Base-by-base conservation (phyloP, 2,113 vertebrate genomes). In the Sterrhoptilus dennistouni region DNA sequence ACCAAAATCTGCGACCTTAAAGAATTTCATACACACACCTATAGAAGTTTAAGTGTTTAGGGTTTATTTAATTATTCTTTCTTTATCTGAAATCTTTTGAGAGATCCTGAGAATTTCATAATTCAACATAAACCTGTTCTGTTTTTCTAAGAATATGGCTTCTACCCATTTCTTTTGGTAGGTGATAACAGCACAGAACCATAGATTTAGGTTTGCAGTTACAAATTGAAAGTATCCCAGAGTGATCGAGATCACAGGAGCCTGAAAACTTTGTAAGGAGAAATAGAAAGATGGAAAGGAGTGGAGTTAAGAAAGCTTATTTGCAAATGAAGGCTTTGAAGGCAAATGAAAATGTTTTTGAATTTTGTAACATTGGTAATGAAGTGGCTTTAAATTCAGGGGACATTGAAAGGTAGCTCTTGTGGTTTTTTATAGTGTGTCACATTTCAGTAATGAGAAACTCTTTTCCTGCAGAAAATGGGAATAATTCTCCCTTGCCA, bases 401-500 rank as follows among this genome's bases (percentile, higher is more conserved):
- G 17, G 27, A 10, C 33, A 21, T 66, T 83, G 90, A 54, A 65
- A 83, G 29, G 25, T 50, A 64, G 19, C 11, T 60, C 11, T 4
- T 83, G 29, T 25, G 3, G 0, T 5, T 78, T 53, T 54, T 57
- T 13, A 14, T 82, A 49, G 54, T 54, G 15, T 92, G 61, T 47
- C n/a, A 56, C 28, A 13, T 81, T 91, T 93, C 68, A 88, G 12
- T 97, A 92, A 98, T 42, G 16, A 60, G 40, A 35, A 82, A 22
- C 72, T 85, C 61, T 84, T 7, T 97, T 90, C 68, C 82, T 97
- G 56, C 98, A 99, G 99, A 99, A 83, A 98, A 99, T 83, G 99
- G 99, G 47, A 99, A 98, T 95, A 99, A 98, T 97, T 99, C 99
- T 90, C 99, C 99, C 50, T 98, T 99, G 94, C 99, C 99, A 44